These are phyloP conservation scores for Antigone vipio DNA, from an alignment of 2,113 vertebrate genomes.

Conservation along the genomic window DNA sequence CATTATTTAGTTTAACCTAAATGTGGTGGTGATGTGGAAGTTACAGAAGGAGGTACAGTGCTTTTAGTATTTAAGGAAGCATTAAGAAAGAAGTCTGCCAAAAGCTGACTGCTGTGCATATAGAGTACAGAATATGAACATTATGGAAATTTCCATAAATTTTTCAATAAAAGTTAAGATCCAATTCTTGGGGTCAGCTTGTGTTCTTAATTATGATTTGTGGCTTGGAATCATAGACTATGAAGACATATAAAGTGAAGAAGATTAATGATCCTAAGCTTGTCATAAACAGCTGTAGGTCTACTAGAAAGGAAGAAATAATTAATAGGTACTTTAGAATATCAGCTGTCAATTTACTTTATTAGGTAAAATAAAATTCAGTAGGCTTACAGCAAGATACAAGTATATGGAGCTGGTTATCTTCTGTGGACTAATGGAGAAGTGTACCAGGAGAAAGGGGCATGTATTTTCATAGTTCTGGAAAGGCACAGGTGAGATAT, in stretches of 20 bases:
- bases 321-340: neutral
- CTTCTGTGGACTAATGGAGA: fast-evolving
- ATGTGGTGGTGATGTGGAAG: neutral
- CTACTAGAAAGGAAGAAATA: neutral
- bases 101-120: neutral
- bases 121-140: neutral
- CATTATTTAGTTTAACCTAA: neutral
- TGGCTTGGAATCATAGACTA: neutral
- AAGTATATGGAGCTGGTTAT: neutral
- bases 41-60: neutral
- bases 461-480: neutral
- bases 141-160: neutral
- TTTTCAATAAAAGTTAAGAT: neutral
- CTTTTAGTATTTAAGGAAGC: neutral
- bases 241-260: neutral
- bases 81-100: neutral
- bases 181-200: neutral
- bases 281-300: neutral
- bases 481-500: neutral
- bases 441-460: neutral
- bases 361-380: neutral
- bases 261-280: neutral
- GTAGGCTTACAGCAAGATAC: neutral
- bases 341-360: neutral
- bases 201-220: neutral